Evolutionary conservation across 2,797 vertebrate genomes (phyloP).

Genomic region (Sebastes kiyomatsui): DNA sequence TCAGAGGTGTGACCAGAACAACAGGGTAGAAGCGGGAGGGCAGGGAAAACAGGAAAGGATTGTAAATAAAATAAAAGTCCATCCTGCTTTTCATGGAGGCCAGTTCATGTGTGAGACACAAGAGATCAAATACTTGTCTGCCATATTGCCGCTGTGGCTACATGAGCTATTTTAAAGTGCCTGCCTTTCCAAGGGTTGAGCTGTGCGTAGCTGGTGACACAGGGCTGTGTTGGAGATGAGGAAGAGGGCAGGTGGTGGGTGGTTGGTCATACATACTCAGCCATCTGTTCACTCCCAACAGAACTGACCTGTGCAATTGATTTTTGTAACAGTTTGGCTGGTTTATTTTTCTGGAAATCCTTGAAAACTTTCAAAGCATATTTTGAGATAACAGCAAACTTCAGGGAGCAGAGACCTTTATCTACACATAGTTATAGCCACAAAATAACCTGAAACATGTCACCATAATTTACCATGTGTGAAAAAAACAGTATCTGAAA

Average conservation of each 20-base stretch:
- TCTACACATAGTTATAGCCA: background rate
- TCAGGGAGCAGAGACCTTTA: background rate
- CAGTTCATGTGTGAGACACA: background rate
- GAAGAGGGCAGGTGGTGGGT: constrained; percentile 8
- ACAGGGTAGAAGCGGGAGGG: background rate
- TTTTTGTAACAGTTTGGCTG: constrained; percentile 37
- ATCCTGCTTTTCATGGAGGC: background rate
- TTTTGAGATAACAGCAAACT: background rate
- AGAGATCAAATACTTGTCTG: constrained; percentile 28
- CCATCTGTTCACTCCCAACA: constrained; percentile 22
- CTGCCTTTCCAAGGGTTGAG: constrained; percentile 13
- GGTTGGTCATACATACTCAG: constrained; percentile 2
- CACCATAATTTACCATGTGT: background rate
- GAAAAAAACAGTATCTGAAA: background rate
- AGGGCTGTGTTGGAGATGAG: constrained; percentile 49
- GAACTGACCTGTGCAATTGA: constrained; percentile 30
- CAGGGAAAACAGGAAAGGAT: constrained; percentile 20
- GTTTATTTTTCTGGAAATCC: constrained; percentile 26
- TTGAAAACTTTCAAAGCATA: constrained; percentile 20
- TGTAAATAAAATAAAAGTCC: constrained; percentile 18
- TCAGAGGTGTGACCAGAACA: constrained; percentile 9
- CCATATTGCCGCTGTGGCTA: constrained; percentile 14
- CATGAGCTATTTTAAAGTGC: constrained; percentile 54
- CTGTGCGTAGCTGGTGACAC: constrained; percentile 33
- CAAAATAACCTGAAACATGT: background rate